Conservation (phyloP, 2,888 invertebrate genomes). For the Crossocerus cetratus region DNA sequence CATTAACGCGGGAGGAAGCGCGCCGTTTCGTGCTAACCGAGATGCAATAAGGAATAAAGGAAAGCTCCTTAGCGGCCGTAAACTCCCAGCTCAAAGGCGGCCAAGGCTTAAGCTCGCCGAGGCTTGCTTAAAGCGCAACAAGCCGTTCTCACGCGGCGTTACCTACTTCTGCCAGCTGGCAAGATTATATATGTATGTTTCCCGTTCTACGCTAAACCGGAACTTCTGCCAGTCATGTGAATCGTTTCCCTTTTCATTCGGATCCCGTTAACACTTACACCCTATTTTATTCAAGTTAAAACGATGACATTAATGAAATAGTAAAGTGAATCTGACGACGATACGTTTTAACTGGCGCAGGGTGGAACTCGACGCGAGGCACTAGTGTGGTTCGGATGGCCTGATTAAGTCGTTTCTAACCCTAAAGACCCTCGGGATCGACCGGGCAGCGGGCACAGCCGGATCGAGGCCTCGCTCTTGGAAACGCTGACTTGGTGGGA, state of each 20-base stretch:
- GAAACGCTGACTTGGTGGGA: constrained; percentile 53
- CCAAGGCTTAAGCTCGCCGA: constrained; percentile 13
- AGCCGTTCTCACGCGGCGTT: background rate
- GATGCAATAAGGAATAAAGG: constrained; percentile 38
- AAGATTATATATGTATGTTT: background rate
- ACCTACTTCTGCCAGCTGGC: background rate
- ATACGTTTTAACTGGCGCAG: constrained; percentile 9
- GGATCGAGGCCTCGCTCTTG: constrained; percentile 4
- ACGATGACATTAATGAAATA: background rate
- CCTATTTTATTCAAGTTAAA: background rate
- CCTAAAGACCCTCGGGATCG: constrained; percentile 50
- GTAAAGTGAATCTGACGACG: background rate
- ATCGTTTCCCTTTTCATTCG: background rate
- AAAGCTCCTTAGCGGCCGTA: constrained; percentile 46
- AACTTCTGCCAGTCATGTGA: background rate
- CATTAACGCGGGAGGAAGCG: constrained; percentile 17
- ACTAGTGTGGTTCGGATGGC: constrained; percentile 49
- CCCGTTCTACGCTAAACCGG: background rate
- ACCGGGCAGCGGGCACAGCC: constrained; percentile 25
- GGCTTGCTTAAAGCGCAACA: constrained; percentile 10
- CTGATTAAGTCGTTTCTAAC: constrained; percentile 59
- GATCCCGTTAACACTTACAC: background rate
- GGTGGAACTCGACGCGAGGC: constrained; percentile 38
- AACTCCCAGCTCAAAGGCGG: constrained; percentile 40
- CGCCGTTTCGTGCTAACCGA: background rate